Conservation (phyloP, 2,888 invertebrate species). For the Pogonocherus hispidulus region DNA sequence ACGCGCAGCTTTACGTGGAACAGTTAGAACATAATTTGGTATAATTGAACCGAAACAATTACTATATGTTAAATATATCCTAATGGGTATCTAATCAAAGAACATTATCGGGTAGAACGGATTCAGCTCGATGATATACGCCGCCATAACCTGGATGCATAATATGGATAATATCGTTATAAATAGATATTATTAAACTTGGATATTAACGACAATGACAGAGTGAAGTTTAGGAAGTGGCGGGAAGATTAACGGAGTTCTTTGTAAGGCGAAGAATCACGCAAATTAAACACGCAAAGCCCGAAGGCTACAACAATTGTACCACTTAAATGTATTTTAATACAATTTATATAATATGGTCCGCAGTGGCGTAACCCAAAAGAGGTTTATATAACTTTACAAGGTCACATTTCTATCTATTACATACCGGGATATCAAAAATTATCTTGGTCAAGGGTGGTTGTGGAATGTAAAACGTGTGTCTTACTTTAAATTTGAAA, state of each 20-base stretch:
- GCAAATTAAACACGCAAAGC: slow-evolving; percentile 36
- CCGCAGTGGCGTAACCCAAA: no score
- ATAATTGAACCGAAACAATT: slow-evolving; percentile 47
- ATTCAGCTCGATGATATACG: slow-evolving; percentile 27
- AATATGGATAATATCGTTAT: slow-evolving; percentile 32
- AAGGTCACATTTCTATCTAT: no score
- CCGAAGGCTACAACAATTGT: slow-evolving; percentile 25
- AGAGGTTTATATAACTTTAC: no score
- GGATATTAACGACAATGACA: slow-evolving; percentile 34
- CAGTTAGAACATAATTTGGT: slow-evolving; percentile 42
- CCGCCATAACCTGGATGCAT: slow-evolving; percentile 29
- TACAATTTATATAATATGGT: slow-evolving; percentile 21
- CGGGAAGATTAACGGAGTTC: slow-evolving; percentile 39
- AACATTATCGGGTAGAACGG: slow-evolving; percentile 36
- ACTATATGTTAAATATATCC: slow-evolving; percentile 40
- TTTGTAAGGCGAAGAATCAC: slow-evolving; percentile 33
- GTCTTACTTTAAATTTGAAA: no score
- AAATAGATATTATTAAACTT: slow-evolving; percentile 26
- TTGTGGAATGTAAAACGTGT: no score
- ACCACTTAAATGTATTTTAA: slow-evolving; percentile 32
- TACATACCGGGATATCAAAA: no score
- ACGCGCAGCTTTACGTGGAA: slow-evolving; percentile 32
- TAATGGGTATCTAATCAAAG: slow-evolving; percentile 41
- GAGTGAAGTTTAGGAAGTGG: slow-evolving; percentile 40
- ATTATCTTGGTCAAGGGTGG: no score